Evolutionary conservation across 2,797 vertebrate genomes (phyloP).

Genomic region (Synanceia verrucosa): DNA sequence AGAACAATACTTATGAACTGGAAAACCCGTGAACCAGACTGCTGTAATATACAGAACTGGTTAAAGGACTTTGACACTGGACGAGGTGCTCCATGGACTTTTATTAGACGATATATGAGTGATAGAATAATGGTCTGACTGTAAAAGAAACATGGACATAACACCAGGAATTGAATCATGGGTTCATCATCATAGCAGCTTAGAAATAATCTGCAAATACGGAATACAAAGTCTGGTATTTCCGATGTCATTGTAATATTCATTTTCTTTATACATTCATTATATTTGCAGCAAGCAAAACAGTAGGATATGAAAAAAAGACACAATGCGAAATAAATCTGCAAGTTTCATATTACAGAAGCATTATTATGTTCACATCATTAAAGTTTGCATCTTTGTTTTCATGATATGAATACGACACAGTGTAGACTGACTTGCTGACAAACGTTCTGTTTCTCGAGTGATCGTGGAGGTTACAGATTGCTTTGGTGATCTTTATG

Average conservation of each 20-base stretch:
- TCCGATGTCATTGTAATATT: slow-evolving; percentile 16
- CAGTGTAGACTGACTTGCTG: neutral
- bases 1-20: no score
- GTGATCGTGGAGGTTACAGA: neutral
- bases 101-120: no score
- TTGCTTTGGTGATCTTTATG: neutral
- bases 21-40: no score
- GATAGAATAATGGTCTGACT: no score
- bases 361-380: neutral
- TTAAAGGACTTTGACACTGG: no score
- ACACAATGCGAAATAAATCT: slow-evolving; percentile 48
- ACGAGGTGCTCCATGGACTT: no score
- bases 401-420: neutral
- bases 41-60: no score
- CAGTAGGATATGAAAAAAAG: neutral
- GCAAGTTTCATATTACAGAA: slow-evolving; percentile 35
- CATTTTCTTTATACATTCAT: slow-evolving; percentile 20
- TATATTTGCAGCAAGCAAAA: slow-evolving; percentile 18
- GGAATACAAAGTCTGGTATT: slow-evolving; percentile 29
- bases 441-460: slow-evolving; percentile 1
- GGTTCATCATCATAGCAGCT: neutral
- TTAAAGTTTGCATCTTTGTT: slow-evolving; percentile 2
- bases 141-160: neutral
- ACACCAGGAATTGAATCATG: neutral
- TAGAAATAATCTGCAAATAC: slow-evolving; percentile 5